Conservation (phyloP, 2,113 vertebrate genomes). For the Argyrosomus japonicus region DNA sequence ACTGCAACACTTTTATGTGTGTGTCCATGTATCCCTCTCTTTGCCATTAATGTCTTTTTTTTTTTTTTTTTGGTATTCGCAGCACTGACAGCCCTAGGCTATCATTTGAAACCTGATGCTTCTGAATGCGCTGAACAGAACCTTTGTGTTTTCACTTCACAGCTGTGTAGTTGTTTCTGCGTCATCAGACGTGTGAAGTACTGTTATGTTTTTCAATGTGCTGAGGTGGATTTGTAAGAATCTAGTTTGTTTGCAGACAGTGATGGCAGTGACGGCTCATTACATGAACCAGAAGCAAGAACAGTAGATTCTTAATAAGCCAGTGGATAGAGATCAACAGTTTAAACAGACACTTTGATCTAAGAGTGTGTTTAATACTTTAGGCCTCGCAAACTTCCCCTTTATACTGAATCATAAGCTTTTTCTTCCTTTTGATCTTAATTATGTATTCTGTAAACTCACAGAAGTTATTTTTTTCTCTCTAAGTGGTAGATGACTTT, state of each 20-base stretch:
- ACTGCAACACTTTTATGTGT: slow-evolving; percentile 14
- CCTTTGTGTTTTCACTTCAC: slow-evolving; percentile 38
- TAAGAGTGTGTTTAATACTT: neutral
- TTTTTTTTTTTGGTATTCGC: slow-evolving; percentile 15
- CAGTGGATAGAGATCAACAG: neutral
- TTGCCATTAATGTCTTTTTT: slow-evolving; percentile 14
- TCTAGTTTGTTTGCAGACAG: slow-evolving; percentile 13
- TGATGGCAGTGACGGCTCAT: slow-evolving; percentile 1
- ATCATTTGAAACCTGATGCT: slow-evolving; percentile 32
- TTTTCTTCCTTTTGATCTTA: too few relatives aligned
- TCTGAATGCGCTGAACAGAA: slow-evolving; percentile 46
- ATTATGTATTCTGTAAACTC: neutral
- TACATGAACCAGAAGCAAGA: neutral
- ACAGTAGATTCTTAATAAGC: neutral
- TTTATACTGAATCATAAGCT: too few relatives aligned
- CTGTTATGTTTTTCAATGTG: slow-evolving; percentile 12
- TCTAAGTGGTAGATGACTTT: neutral
- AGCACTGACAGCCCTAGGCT: slow-evolving; percentile 24
- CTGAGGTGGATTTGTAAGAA: slow-evolving; percentile 18
- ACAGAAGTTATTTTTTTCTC: neutral
- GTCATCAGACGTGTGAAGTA: slow-evolving; percentile 45
- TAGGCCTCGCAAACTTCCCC: too few relatives aligned
- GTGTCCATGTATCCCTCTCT: slow-evolving; percentile 17
- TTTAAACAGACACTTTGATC: slow-evolving; percentile 20
- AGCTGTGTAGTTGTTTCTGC: slow-evolving; percentile 20